Conservation (phyloP, 2,113 vertebrate species). For the Boulengeromyrus knoepffleri region DNA sequence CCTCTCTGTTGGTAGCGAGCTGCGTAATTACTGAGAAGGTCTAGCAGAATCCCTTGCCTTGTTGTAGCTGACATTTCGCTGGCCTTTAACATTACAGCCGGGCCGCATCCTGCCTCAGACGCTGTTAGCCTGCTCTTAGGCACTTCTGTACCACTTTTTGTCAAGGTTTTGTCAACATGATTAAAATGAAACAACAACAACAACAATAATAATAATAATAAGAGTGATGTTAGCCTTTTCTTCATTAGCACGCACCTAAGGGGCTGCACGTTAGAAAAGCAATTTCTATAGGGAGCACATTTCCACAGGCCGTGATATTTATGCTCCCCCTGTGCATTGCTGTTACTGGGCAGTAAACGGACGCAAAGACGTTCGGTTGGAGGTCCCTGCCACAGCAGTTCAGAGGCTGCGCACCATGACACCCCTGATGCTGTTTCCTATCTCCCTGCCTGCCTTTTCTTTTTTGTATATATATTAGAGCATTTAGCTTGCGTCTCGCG, state of each 20-base stretch:
- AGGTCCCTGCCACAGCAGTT: neutral
- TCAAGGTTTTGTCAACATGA: neutral
- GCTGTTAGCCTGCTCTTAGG: too few species aligned
- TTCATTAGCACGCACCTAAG: neutral
- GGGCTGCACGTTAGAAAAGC: neutral
- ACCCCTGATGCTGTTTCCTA: neutral
- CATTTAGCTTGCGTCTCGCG: slow-evolving; percentile 10
- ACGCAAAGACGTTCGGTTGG: neutral
- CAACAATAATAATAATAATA: neutral
- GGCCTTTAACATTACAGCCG: neutral
- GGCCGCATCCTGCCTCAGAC: neutral
- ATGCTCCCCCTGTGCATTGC: neutral
- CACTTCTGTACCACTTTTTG: neutral
- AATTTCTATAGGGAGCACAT: neutral
- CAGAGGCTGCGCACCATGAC: neutral
- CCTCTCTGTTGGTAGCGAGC: neutral
- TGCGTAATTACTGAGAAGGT: neutral
- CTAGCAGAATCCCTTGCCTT: neutral
- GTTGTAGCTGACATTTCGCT: neutral
- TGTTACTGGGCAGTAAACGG: neutral
- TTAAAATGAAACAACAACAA: neutral
- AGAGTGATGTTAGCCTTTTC: neutral
- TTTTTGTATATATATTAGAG: neutral
- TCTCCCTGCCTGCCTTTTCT: neutral
- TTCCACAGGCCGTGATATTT: neutral